phyloP scores from a whole-genome alignment of 2,113 vertebrate species.

The Paradoxurus hermaphroditus region DNA sequence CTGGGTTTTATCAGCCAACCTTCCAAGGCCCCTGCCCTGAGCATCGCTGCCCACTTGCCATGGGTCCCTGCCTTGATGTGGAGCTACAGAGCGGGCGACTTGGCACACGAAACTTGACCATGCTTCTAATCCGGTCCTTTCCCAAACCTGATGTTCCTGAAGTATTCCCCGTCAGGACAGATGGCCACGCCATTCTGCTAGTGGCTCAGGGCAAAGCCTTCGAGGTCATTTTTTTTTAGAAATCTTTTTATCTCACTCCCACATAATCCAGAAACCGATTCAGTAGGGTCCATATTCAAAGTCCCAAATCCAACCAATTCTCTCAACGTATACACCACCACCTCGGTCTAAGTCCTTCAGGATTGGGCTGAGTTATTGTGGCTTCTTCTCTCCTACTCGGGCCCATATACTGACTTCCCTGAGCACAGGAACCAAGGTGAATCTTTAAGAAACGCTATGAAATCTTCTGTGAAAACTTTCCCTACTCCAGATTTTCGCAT shows the following conservation, averaged over 20 bases:
- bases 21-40: accelerated
- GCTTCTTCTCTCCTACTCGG: too few species aligned
- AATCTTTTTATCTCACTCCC: not conserved
- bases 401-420: accelerated
- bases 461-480: not conserved
- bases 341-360: not conserved
- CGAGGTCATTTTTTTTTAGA: not conserved
- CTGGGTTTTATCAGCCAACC: not conserved
- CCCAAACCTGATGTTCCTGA: too few species aligned
- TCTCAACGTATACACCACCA: accelerated
- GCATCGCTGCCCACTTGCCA: accelerated
- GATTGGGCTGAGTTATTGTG: not conserved
- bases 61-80: accelerated
- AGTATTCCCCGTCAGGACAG: accelerated
- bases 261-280: too few species aligned
- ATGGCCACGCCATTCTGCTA: accelerated
- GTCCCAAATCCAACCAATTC: not conserved
- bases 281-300: not conserved
- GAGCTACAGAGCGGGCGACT: too few species aligned
- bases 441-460: not conserved
- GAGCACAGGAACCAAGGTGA: not conserved
- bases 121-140: not conserved
- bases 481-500: accelerated
- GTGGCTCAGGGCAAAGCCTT: not conserved
- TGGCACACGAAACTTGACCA: accelerated